phyloP scores from a whole-genome alignment of 2,888 invertebrate species.

The Neuroscelio doddi region DNA sequence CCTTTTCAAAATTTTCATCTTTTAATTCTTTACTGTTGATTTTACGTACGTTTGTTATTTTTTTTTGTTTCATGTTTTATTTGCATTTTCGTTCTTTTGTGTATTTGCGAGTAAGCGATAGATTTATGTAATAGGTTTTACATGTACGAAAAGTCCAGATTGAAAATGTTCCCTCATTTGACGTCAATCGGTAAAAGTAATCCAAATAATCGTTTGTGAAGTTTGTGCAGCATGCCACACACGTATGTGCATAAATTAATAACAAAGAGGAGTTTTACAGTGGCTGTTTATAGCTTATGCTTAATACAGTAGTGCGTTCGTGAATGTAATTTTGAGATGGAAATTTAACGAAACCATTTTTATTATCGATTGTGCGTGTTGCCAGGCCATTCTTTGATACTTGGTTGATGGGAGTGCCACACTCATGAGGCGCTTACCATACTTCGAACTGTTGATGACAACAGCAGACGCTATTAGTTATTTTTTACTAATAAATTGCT shows the following conservation, averaged over 20 bases:
- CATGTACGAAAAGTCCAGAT: too few species aligned
- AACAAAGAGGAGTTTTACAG: background rate
- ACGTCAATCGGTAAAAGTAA: too few species aligned
- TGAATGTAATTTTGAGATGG: background rate
- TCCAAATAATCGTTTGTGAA: background rate
- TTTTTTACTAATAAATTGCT: too few species aligned
- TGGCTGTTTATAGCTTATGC: background rate
- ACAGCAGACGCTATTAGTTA: too few species aligned
- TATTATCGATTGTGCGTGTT: background rate
- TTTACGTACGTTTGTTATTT: slow-evolving; percentile 12
- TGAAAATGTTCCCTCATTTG: too few species aligned
- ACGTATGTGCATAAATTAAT: background rate
- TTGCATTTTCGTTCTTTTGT: background rate
- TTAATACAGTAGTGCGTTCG: slow-evolving; percentile 1
- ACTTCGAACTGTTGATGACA: too few species aligned
- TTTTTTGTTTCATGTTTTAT: background rate
- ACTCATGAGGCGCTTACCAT: background rate
- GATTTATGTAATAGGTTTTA: background rate
- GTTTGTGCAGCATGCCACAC: slow-evolving; percentile 1
- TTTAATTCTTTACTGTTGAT: slow-evolving; percentile 24
- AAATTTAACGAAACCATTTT: background rate
- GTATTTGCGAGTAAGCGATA: background rate
- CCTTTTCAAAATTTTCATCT: slow-evolving; percentile 22
- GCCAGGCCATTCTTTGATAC: background rate
- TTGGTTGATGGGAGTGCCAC: background rate